Evolutionary conservation across 2,888 invertebrate genomes (phyloP).

Genomic region (Orthosia gracilis): DNA sequence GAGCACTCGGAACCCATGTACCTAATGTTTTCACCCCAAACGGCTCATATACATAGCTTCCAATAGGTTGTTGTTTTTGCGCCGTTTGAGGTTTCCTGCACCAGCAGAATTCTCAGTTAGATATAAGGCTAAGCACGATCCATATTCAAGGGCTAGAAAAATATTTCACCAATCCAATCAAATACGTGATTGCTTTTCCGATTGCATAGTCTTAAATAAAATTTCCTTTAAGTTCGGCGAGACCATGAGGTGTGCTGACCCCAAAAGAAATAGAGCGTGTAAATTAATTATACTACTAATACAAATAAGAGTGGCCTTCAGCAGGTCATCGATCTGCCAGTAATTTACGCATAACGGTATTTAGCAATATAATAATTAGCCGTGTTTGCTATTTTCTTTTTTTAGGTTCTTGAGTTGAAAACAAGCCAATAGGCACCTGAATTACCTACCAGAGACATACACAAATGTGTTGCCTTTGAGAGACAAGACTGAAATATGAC

Average conservation of each 20-base stretch:
- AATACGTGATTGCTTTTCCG: constrained; percentile 27
- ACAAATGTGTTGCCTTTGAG: no score
- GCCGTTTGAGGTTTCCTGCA: no score
- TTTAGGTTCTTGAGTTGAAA: neutral
- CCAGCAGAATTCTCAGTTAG: no score
- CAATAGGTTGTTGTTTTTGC: no score
- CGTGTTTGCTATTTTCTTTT: neutral
- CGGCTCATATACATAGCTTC: no score
- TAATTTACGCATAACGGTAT: neutral
- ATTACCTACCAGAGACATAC: no score
- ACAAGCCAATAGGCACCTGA: neutral
- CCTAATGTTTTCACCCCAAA: no score
- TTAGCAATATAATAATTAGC: neutral
- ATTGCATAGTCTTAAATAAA: constrained; percentile 23
- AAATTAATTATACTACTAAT: constrained; percentile 6
- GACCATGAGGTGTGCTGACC: constrained; percentile 24
- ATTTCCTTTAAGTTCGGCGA: constrained; percentile 4
- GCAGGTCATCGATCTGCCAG: constrained; percentile 15
- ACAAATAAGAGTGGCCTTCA: constrained; percentile 44
- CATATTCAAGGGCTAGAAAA: neutral
- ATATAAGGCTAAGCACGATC: neutral
- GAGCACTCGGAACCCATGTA: no score
- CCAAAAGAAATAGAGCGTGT: constrained; percentile 43
- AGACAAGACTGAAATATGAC: no score
- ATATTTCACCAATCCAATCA: constrained; percentile 12